Conservation (phyloP, 1,140 invertebrate genomes). For the Mesaphorura yosii region DNA sequence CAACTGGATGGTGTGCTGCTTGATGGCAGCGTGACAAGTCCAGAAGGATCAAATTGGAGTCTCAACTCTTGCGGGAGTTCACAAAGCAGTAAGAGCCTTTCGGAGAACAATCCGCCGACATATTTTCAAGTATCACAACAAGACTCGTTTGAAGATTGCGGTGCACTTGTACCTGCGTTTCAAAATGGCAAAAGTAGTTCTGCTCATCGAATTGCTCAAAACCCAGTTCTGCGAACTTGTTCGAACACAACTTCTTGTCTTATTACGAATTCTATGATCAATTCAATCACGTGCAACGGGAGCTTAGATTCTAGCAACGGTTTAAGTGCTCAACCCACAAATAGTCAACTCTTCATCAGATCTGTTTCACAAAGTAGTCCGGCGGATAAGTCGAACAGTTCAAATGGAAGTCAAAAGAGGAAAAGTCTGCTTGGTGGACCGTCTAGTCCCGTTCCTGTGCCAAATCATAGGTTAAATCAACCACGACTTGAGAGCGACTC, state of each 20-base stretch:
- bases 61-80: constrained; percentile 47
- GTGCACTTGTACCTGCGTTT: constrained; percentile 32
- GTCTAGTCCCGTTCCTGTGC: constrained; percentile 49
- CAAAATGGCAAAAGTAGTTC: constrained; percentile 3
- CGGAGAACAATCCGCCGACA: constrained; percentile 41
- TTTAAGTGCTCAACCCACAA: neutral
- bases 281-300: constrained; percentile 2
- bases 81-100: constrained; percentile 43
- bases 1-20: constrained; percentile 44
- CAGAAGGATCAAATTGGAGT: constrained; percentile 46
- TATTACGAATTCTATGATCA: constrained; percentile 7
- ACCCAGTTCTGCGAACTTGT: neutral
- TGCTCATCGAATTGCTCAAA: neutral
- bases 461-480: constrained; percentile 33
- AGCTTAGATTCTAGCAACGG: neutral
- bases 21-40: constrained; percentile 40
- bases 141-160: constrained; percentile 37
- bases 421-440: constrained; percentile 36
- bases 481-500: constrained; percentile 48
- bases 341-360: too few relatives aligned
- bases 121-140: constrained; percentile 33
- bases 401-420: neutral
- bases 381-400: neutral
- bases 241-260: neutral
- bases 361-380: neutral